Evolutionary conservation across 2,797 vertebrate genomes (phyloP), one percentile per base, ranked within the genome.

Genomic region (Pelochelys cantorii): DNA sequence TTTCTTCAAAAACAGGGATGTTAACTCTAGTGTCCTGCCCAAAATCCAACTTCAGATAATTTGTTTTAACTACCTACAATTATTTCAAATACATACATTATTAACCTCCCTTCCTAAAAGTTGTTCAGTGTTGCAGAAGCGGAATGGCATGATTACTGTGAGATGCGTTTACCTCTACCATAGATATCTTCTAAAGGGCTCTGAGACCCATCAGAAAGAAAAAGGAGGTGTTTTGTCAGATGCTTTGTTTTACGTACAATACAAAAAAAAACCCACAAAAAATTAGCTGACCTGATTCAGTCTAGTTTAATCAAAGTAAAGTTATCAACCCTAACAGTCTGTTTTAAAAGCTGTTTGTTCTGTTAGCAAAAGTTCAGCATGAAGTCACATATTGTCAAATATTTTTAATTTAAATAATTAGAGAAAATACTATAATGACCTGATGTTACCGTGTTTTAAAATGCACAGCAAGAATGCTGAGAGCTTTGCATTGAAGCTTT

Each of bases 251-350:
- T 85, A 34, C 79, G 87, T 74, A 87, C 78, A 20, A 62, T 83
- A 78, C 54, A 78, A 74, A 77, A 88, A 27, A 68, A 54, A 87
- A 5, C 13, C 79, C 71, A 17, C 83, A 56, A 88, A 9, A 25
- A 71, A 57, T 75, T 83, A 71, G 80, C 86, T 95, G 71, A 88
- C 52, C 57, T 74, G 59, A 23, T 68, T 83, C 79, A 53, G 22
- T 56, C 55, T 89, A 60, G 53, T 68, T 83, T 85, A 80, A 93
- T 78, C 20, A 93, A 89, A 83, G 80, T 20, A 48, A 56, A 86
- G 3, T 78, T 88, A 81, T 92, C 27, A 79, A 23, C 8, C 14
- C 60, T 42, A 82, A 85, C 48, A 29, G 5, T 27, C n/a, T 37
- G 17, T 79, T 84, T 48, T 57, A 75, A 74, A 56, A 9, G 29